Percentiles rank a stretch among this genome's conserved stretches.
phyloP scores from a whole-genome alignment of 2,888 invertebrate species.

The Dasypogon diadema region DNA sequence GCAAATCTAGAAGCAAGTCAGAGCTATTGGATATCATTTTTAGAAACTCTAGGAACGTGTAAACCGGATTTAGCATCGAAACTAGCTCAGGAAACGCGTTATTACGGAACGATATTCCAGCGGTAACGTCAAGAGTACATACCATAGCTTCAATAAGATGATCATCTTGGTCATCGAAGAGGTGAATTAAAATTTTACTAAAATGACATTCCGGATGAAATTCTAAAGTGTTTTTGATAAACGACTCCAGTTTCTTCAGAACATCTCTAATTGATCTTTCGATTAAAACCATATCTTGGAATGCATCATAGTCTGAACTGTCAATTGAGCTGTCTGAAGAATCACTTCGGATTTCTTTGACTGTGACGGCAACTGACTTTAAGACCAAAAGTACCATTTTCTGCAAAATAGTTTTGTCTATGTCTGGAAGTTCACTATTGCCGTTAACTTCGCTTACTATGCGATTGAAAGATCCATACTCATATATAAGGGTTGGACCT shows the following conservation, averaged over 20 bases:
- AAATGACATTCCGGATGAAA: slow-evolving; percentile 90
- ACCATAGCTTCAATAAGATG: slow-evolving; percentile 93
- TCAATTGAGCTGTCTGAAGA: slow-evolving; percentile 88
- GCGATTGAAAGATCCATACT: slow-evolving; percentile 44
- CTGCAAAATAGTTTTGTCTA: slow-evolving; percentile 84
- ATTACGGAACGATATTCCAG: slow-evolving; percentile 85
- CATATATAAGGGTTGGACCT: slow-evolving; percentile 62
- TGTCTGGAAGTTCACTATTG: slow-evolving; percentile 61
- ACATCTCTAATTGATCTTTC: slow-evolving; percentile 88
- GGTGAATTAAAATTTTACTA: slow-evolving; percentile 87
- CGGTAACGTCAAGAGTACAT: slow-evolving; percentile 88
- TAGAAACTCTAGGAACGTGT: slow-evolving; percentile 88
- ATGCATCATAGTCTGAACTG: slow-evolving; percentile 86
- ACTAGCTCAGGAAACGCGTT: slow-evolving; percentile 84
- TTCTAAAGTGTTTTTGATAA: slow-evolving; percentile 83
- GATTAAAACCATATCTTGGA: slow-evolving; percentile 90
- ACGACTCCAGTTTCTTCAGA: slow-evolving; percentile 82
- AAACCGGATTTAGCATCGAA: slow-evolving; percentile 85
- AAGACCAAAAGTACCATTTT: slow-evolving; percentile 88
- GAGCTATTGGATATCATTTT: slow-evolving; percentile 85
- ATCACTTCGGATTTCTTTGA: slow-evolving; percentile 89
- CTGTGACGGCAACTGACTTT: slow-evolving; percentile 90
- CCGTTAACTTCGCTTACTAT: background rate
- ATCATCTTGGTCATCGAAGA: slow-evolving; percentile 92
- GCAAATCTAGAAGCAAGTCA: slow-evolving; percentile 83